phyloP scores from a whole-genome alignment of 2,797 vertebrate species.

The Leuciscus waleckii region DNA sequence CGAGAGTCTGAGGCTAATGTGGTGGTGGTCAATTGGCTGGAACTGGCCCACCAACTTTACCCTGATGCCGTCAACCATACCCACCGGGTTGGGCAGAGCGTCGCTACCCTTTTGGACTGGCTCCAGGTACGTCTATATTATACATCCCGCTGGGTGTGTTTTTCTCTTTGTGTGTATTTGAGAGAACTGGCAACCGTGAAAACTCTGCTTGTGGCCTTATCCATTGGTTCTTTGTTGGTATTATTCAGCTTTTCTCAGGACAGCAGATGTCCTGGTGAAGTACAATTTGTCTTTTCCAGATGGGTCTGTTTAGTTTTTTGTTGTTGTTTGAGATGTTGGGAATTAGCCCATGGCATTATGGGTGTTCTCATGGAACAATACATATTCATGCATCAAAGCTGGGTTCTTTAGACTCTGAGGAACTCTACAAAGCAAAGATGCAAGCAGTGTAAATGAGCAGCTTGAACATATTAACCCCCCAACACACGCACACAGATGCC shows the following conservation, averaged over 20 bases:
- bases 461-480: slow-evolving; percentile 12
- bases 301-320: background rate
- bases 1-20: slow-evolving; percentile 87
- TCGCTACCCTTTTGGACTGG: slow-evolving; percentile 89
- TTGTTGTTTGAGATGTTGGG: slow-evolving; percentile 1
- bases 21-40: slow-evolving; percentile 91
- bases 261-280: slow-evolving; percentile 41
- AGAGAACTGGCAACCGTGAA: slow-evolving; percentile 31
- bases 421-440: background rate
- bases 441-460: slow-evolving; percentile 25
- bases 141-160: background rate
- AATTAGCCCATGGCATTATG: slow-evolving; percentile 5
- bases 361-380: slow-evolving; percentile 23
- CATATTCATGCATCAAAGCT: slow-evolving; percentile 9
- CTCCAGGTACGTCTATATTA: slow-evolving; percentile 83
- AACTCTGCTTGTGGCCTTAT: slow-evolving; percentile 9
- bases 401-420: background rate
- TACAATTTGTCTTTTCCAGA: slow-evolving; percentile 34
- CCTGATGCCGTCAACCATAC: slow-evolving; percentile 89
- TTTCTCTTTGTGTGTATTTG: background rate
- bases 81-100: slow-evolving; percentile 77
- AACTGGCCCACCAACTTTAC: slow-evolving; percentile 90
- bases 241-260: slow-evolving; percentile 1
- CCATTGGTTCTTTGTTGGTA: background rate
- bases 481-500: background rate